Conservation (phyloP, 53 echinoderm and acorn worm genomes). For the Zoroaster sp. region DNA sequence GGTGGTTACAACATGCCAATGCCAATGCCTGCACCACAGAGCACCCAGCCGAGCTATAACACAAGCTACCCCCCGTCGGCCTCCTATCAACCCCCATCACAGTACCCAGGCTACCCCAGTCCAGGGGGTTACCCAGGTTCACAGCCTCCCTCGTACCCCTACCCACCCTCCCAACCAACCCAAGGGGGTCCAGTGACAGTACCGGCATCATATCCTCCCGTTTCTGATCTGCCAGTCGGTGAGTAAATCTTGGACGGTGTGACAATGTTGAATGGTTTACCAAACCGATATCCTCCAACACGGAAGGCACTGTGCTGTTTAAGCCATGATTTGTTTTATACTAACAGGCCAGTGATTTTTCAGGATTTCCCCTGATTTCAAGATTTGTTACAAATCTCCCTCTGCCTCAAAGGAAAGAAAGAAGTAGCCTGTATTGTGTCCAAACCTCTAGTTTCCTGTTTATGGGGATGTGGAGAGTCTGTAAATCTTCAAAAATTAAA, state of each 20-base stretch:
- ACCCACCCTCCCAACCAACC: slow-evolving; percentile 50
- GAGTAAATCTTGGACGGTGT: not conserved
- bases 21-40: slow-evolving; percentile 52
- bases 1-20: slow-evolving; percentile 61
- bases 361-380: no score
- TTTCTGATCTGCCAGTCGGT: not conserved
- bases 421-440: no score
- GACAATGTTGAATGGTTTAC: no score
- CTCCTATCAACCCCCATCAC: slow-evolving; percentile 36
- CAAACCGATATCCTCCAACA: no score
- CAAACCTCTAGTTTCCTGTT: no score
- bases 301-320: no score
- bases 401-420: no score
- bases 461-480: no score
- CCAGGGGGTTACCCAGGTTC: slow-evolving; percentile 33
- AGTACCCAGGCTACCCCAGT: slow-evolving; percentile 19
- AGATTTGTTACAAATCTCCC: no score
- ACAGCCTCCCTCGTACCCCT: slow-evolving; percentile 56
- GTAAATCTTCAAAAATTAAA: no score
- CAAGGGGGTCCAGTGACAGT: not conserved
- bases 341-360: no score
- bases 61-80: slow-evolving; percentile 55
- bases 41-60: slow-evolving; percentile 27
- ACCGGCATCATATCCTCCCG: not conserved
- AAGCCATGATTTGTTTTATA: no score